Conservation (phyloP, 2,888 invertebrate species). For the Nomada hirtipes region DNA sequence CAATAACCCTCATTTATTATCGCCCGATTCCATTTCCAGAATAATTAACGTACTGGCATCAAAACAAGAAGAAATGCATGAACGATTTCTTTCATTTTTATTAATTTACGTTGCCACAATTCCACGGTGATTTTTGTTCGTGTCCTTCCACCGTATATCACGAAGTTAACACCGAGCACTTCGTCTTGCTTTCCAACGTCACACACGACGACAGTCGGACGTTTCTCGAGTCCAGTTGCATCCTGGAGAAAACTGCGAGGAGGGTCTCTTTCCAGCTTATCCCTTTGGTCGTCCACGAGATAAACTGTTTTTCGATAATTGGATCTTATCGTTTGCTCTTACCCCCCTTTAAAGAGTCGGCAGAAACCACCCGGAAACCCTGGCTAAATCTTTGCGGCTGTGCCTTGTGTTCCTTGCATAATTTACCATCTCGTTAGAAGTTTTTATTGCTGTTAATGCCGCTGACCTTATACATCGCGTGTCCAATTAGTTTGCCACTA, state of each 20-base stretch:
- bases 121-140: background rate
- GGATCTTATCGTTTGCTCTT: constrained; percentile 69
- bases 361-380: constrained; percentile 43
- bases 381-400: constrained; percentile 55
- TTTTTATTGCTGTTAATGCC: constrained; percentile 49
- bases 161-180: constrained; percentile 63
- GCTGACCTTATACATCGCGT: constrained; percentile 7
- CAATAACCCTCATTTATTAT: too few species aligned
- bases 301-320: constrained; percentile 74
- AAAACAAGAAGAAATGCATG: too few species aligned
- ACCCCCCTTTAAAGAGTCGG: constrained; percentile 42
- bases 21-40: too few species aligned
- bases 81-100: too few species aligned
- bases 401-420: constrained; percentile 53
- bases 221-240: constrained; percentile 46
- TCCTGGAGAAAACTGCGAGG: constrained; percentile 52
- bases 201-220: constrained; percentile 38
- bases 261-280: constrained; percentile 56
- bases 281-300: constrained; percentile 64
- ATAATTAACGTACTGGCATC: too few species aligned
- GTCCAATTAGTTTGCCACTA: constrained; percentile 31
- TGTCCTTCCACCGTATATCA: constrained; percentile 42
- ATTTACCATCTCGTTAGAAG: constrained; percentile 68
- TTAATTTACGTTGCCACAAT: too few species aligned
- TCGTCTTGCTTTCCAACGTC: constrained; percentile 50